Evolutionary conservation across 2,797 vertebrate genomes (phyloP), one percentile per base, ranked within the genome.

Genomic region (Danio kyathit): DNA sequence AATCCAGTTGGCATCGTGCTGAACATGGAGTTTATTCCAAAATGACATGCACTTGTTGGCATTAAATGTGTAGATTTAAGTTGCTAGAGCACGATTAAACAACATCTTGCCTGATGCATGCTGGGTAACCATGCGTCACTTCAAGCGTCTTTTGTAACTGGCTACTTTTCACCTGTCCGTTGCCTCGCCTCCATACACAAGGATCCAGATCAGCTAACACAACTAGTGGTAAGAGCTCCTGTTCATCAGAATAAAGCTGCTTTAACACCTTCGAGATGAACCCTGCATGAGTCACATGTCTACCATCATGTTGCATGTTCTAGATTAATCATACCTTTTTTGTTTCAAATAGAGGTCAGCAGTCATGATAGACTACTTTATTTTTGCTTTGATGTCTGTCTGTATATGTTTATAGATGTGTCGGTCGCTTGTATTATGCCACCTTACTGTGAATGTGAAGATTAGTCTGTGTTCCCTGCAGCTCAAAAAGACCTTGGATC

Each of bases 141-240:
- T 86, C 89, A 79, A 91, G 88, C 91, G 85, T 90, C 90, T 93
- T 90, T 91, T 88, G 93, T 91, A 93, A 91, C 81, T 88, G 90
- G 87, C 90, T 87, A 86, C 90, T 94, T 87, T 92, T 89, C 91
- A 90, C 95, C 94, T 96, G 95, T 97, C 95, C 94, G 93, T 94
- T 95, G 90, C 90, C 91, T 94, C 93, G 95, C 96, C 94, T 91
- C 93, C 96, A 94, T 95, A 95, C 92, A 91, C 93, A 96, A 99
- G 98, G 98, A 99, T 99, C 97, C 96, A 97, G 98, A 96, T 99
- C 98, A 93, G 98, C 98, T 94, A 99, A 99, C 94, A 96, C 97
- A 91, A 96, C 96, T 94, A 96, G 96, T 95, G 98, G 98, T 98
- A 99, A 99, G 97, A 90, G 88, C 93, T 93, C 88, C 81, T 52